Evolutionary conservation across 2,797 vertebrate species (phyloP).

Genomic region (Pygocentrus nattereri): DNA sequence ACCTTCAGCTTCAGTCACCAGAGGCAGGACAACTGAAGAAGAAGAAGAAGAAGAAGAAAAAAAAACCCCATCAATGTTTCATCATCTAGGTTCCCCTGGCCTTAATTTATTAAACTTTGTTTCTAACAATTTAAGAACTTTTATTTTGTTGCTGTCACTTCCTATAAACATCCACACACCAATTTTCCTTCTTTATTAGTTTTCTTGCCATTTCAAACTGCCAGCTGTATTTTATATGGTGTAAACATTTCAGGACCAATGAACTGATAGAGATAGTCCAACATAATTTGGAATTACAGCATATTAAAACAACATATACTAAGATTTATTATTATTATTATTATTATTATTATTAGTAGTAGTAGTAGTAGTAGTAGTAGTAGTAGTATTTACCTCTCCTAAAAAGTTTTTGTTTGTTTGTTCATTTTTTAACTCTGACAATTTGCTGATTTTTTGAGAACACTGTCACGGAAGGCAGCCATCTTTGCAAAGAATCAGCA

Average conservation of each 20-base stretch:
- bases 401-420: neutral
- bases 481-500: neutral
- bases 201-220: neutral
- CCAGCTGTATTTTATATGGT: neutral
- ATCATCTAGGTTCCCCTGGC: slow-evolving; percentile 52
- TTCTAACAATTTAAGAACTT: neutral
- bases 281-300: neutral
- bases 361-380: neutral
- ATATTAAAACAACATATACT: too few relatives aligned
- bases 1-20: slow-evolving; percentile 64
- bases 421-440: too few relatives aligned
- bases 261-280: neutral
- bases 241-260: neutral
- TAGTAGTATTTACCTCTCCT: neutral
- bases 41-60: slow-evolving; percentile 5
- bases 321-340: too few relatives aligned
- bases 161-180: neutral
- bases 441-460: neutral
- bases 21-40: slow-evolving; percentile 45
- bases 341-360: too few relatives aligned
- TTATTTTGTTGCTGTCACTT: too few relatives aligned
- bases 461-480: neutral
- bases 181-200: neutral
- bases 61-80: slow-evolving; percentile 70
- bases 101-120: neutral